Evolutionary conservation across 2,113 vertebrate genomes (phyloP).

Genomic region (Rana temporaria): DNA sequence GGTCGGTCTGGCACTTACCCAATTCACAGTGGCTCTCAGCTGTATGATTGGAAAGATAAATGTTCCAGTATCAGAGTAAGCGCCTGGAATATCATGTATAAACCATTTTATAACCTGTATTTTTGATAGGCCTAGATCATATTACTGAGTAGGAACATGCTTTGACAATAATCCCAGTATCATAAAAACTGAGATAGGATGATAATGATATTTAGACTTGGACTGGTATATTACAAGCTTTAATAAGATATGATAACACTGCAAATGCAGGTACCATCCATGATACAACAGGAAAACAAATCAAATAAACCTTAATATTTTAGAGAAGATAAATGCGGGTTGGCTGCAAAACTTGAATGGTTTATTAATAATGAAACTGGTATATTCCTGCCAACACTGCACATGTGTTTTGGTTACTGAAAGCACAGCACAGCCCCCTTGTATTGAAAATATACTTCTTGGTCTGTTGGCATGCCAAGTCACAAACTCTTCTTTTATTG

Average conservation of each 20-base stretch:
- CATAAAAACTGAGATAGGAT: slow-evolving; percentile 10
- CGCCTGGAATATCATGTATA: slow-evolving; percentile 18
- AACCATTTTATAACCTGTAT: slow-evolving; percentile 32
- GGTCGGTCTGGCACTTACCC: too few relatives aligned
- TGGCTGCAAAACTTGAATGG: background rate
- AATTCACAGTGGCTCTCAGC: slow-evolving; percentile 9
- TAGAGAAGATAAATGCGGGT: background rate
- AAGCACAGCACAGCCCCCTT: too few relatives aligned
- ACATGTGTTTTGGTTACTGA: too few relatives aligned
- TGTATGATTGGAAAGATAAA: slow-evolving; percentile 39
- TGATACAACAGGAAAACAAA: background rate
- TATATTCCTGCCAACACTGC: background rate
- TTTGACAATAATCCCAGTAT: slow-evolving; percentile 10
- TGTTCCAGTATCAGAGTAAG: background rate
- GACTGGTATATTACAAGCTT: slow-evolving; percentile 7
- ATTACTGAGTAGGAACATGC: background rate
- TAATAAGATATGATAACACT: slow-evolving; percentile 15
- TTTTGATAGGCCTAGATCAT: slow-evolving; percentile 1
- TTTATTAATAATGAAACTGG: slow-evolving; percentile 14
- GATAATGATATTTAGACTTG: slow-evolving; percentile 18
- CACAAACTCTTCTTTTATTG: too few relatives aligned
- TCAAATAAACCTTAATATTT: background rate
- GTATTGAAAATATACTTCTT: too few relatives aligned
- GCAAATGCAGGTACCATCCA: background rate
- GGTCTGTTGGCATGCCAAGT: too few relatives aligned